Evolutionary conservation across 2,888 invertebrate species (phyloP), one percentile per base, ranked within the genome.

Genomic region (Xestia ashworthii): DNA sequence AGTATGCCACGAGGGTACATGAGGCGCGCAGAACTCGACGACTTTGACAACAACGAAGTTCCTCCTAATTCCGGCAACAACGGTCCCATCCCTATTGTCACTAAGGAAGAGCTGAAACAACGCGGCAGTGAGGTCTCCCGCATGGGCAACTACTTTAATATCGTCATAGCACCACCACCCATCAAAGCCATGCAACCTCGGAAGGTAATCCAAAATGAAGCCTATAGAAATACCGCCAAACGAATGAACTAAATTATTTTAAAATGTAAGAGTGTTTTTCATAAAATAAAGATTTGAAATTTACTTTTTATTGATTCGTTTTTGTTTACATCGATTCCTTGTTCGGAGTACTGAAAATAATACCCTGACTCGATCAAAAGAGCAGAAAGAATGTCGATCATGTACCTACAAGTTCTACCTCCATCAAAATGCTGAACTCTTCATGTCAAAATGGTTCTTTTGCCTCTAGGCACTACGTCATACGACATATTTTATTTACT

Each of bases 81-180:
- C 71, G 90, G 25, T 12, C 86, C 86, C 38, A 62, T 81, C 53
- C 53, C 60, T 41, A 79, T 66, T 55, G 41, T 50, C 14, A 80
- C 86, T 14, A 87, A 87, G 64, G 48, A 71, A 6, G 86, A 86
- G 87, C 87, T 88, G 73, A 95, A 94, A 8, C 82, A 75, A 85
- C 90, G 93, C n/a, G 89, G 91, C 11, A 88, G 93, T 1, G 96
- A 96, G 68, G 89, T 95, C 1, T 95, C 96, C 5, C 91, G 96
- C 78, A 95, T 96, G 96, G 96, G 96, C 19, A 96, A 96, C 89
- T 96, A 96, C 86, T 96, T 96, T 84, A 96, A 96, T 82, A 96
- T 96, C 41, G 96, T 96, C 50, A 96, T 96, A 67, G 96, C 96
- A 0, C 96, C 96, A 3, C 96, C 96, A 3, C 96, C 96, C 3